Conservation (phyloP, 1,140 invertebrate species). For the Helicoverpa armigera region DNA sequence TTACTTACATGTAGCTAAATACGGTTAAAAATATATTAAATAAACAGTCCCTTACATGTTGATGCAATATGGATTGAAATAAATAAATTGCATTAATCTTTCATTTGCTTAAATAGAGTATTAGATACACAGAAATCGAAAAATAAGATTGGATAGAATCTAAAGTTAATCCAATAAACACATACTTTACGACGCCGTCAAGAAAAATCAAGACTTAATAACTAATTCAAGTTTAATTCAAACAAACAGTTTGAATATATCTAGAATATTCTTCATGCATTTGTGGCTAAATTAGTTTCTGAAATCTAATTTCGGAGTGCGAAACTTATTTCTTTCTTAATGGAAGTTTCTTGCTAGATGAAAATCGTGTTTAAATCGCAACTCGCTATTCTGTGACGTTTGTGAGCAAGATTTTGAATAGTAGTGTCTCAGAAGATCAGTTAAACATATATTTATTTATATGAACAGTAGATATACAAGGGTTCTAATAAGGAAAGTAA, state of each 20-base stretch:
- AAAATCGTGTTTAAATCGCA: conserved; percentile 34
- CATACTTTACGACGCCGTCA: no score
- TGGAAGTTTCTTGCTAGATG: conserved; percentile 33
- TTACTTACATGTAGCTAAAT: no score
- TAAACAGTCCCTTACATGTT: no score
- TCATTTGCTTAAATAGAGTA: no score
- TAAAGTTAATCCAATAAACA: no score
- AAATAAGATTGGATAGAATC: no score
- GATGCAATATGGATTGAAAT: no score
- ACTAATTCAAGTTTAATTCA: conserved; percentile 21
- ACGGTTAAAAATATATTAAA: no score
- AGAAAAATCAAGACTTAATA: background rate
- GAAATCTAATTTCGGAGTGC: conserved; percentile 29
- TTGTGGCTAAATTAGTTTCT: conserved; percentile 40
- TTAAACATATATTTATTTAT: background rate
- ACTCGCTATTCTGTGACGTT: conserved; percentile 2
- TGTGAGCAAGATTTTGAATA: background rate
- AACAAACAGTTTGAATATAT: background rate
- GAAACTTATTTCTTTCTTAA: conserved; percentile 40
- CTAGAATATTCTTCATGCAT: conserved; percentile 31
- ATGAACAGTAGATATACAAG: background rate
- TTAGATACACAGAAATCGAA: no score
- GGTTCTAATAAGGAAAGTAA: background rate
- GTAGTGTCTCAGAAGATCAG: background rate
- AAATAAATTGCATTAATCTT: no score